Base-by-base conservation (phyloP, 2,797 vertebrate genomes). In the Phrynocephalus guinanensis region DNA sequence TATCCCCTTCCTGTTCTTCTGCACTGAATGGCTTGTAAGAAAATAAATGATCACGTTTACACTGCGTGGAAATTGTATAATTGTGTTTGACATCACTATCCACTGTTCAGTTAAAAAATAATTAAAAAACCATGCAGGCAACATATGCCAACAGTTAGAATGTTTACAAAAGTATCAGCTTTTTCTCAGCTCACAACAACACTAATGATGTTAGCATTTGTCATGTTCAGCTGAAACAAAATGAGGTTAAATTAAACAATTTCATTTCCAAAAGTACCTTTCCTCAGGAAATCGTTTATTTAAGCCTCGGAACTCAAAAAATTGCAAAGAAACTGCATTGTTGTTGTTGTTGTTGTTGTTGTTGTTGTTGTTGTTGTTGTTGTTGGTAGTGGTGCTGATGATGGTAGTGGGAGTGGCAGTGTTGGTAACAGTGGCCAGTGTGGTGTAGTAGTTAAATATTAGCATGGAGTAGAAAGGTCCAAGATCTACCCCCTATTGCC, bases 71-170 rank as follows among this genome's bases (percentile, higher is more conserved):
- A 85, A 72, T 0, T 90, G 90, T 86, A 88, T 82, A 87, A 92
- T 93, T 91, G 88, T 89, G 89, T 89, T 92, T 95, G 93, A 95
- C 93, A 95, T 92, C 94, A 92, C 91, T 91, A 94, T 93, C 89
- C 91, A 93, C 94, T 94, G 93, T 94, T 93, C 93, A 93, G 92
- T 93, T 91, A 33, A 91, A 94, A 92, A 93, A 93, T 84, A 94
- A 95, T 95, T 94, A 95, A 92, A 89, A n/a, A n/a, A n/a, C 89
- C 93, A 88, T 75, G 79, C 95, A 94, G 91, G 94, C 93, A 93
- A 86, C 91, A 93, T 94, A 94, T 94, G 93, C 91, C 92, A 95
- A 92, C 95, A 95, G 90, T 93, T 87, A 95, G 88, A 93, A 89
- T 76, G 83, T 75, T 75, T 92, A 94, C 93, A 94, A 94, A 93